Evolutionary conservation across 1,140 invertebrate species (phyloP).

Genomic region (Wasmannia auropunctata): DNA sequence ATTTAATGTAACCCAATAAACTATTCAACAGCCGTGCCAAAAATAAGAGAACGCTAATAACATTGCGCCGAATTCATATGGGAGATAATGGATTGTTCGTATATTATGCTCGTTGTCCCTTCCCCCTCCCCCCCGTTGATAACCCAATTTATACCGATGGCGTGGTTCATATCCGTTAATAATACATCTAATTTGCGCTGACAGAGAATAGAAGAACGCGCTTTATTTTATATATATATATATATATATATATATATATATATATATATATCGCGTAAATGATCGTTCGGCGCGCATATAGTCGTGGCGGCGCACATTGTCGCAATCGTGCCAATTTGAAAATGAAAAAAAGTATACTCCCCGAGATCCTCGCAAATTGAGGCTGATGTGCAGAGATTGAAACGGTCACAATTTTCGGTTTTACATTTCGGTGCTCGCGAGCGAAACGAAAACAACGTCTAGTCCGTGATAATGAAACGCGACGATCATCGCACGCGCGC

Average conservation of each 20-base stretch:
- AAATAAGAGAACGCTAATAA: constrained; percentile 40
- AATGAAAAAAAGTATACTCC: neutral
- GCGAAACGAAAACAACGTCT: constrained; percentile 21
- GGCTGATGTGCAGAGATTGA: neutral
- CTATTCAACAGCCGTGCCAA: constrained; percentile 22
- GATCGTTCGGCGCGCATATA: neutral
- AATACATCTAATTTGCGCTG: neutral
- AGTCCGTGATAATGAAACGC: constrained; percentile 27
- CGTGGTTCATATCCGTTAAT: neutral
- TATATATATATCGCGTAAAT: too few relatives aligned
- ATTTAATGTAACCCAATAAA: constrained; percentile 45
- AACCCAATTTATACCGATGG: neutral
- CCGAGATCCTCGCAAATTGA: constrained; percentile 13
- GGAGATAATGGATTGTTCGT: constrained; percentile 30
- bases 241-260: too few relatives aligned
- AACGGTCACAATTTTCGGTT: constrained; percentile 11
- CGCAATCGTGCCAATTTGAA: neutral
- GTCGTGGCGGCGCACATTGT: too few relatives aligned
- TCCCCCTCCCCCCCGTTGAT: too few relatives aligned
- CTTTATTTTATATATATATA: neutral
- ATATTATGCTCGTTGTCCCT: neutral
- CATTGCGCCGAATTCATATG: constrained; percentile 29
- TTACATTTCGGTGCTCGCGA: neutral
- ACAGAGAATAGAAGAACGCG: neutral
- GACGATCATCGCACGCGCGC: too few relatives aligned